These are phyloP conservation scores for Pyralis farinalis DNA, from an alignment of 2,888 invertebrate genomes.

Conservation along the genomic window DNA sequence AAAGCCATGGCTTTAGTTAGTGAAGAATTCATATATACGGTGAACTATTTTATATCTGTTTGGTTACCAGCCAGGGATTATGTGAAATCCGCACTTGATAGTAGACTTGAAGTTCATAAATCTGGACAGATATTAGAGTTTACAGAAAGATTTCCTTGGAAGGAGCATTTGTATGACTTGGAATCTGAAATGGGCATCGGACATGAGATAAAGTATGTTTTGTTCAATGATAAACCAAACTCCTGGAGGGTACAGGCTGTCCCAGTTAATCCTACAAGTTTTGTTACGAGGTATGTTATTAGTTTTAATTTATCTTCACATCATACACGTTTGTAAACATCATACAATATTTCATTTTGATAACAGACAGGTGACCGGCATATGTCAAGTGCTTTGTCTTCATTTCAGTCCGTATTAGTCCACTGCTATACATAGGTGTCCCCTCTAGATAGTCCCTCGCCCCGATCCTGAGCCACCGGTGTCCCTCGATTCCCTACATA, in stretches of 20 bases:
- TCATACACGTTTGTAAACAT: too few relatives aligned
- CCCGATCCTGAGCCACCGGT: too few relatives aligned
- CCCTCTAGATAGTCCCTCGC: too few relatives aligned
- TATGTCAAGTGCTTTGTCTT: too few relatives aligned
- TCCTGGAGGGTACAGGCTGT: constrained; percentile 94
- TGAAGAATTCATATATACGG: constrained; percentile 87
- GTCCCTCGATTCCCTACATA: too few relatives aligned
- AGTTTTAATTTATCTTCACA: too few relatives aligned
- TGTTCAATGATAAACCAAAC: constrained; percentile 84
- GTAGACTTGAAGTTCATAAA: constrained; percentile 84
- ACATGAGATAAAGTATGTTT: constrained; percentile 84
- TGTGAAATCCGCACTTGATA: constrained; percentile 86
- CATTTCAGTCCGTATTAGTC: too few relatives aligned
- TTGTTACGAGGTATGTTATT: constrained; percentile 81
- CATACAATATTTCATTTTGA: too few relatives aligned
- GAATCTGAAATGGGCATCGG: constrained; percentile 87
- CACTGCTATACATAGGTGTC: too few relatives aligned
- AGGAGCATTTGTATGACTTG: constrained; percentile 90
- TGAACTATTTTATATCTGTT: constrained; percentile 82
- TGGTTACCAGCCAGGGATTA: constrained; percentile 94
- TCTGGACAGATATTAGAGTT: constrained; percentile 93
- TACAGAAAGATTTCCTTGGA: constrained; percentile 91
- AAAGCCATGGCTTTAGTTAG: constrained; percentile 90
- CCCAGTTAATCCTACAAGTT: constrained; percentile 86
- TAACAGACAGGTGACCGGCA: too few relatives aligned